Base-by-base conservation (phyloP, 1,140 invertebrate species). In the Drosophila ogumai region DNA sequence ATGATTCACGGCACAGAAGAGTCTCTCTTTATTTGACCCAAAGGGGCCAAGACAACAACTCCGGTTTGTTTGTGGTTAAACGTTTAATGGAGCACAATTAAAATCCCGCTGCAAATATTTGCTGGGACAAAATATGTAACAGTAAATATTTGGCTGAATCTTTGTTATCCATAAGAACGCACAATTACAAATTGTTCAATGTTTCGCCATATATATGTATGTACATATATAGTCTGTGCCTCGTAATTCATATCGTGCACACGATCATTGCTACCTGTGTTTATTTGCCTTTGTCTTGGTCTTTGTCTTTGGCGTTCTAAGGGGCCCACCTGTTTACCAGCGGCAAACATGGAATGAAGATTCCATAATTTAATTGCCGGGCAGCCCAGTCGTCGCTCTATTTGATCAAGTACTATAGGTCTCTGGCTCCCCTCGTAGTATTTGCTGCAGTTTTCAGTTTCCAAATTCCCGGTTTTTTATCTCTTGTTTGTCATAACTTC, bases 171-270 rank as follows among this genome's bases (percentile, higher is more conserved):
- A 17, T n/a, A 54, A 71, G 61, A 58, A 87, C 84, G 81, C 84
- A 88, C 85, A 88, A 90, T 90, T 85, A 88, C 79, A 85, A 88
- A 88, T 90, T 81, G 69, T 90, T 85, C 85, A 90, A 72, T 78
- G 59, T 90, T 72, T 84, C 81, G 57, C 61, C 77, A 84, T 61
- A 60, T 50, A 49, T 31, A 28, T 17, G 13, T 22, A 19, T 22
- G 15, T n/a, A 15, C 15, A 9, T 28, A 28, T 22, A 13, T 28
- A 10, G 60, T 40, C 32, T 8, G 4, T 49, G 50, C n/a, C 32
- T 57, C 38, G 38, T 50, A 68, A 41, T 67, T 64, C 41, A 65
- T 63, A 64, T 65, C 58, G 59, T 31, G 65, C 46, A 52, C 60
- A 57, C 65, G 63, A 52, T 71, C 59, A 66, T 34, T 79, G 84